Evolutionary conservation across 2,797 vertebrate species (phyloP).

Genomic region (Poecile montanus): DNA sequence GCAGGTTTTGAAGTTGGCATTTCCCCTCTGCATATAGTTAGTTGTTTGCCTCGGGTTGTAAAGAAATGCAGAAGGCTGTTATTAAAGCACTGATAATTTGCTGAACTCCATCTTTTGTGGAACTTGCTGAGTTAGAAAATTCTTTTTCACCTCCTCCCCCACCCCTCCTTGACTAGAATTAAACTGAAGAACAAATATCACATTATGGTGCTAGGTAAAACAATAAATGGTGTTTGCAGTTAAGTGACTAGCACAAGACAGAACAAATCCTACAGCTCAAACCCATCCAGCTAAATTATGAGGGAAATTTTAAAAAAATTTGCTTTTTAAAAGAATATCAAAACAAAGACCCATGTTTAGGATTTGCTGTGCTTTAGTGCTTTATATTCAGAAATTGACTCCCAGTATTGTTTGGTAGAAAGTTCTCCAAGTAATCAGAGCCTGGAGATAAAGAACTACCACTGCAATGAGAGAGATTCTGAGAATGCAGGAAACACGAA

Average conservation of each 20-base stretch:
- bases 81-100: constrained; percentile 49
- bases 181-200: constrained; percentile 26
- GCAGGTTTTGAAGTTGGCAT: constrained; percentile 37
- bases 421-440: background rate
- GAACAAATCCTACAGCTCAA: constrained; percentile 32
- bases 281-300: background rate
- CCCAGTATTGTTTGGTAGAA: background rate
- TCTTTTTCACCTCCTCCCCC: constrained; percentile 21
- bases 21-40: background rate
- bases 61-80: constrained; percentile 23
- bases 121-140: constrained; percentile 52
- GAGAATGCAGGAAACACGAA: background rate
- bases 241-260: constrained; percentile 6
- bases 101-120: constrained; percentile 35
- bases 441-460: background rate
- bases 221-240: background rate
- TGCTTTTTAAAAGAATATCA: background rate
- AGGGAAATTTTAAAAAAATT: background rate
- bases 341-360: background rate
- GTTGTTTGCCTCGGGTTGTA: background rate
- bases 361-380: background rate
- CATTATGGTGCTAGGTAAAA: background rate
- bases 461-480: background rate
- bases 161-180: background rate
- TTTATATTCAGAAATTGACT: background rate